Base-by-base conservation (phyloP, 2,888 invertebrate species). In the Cephalotes varians region DNA sequence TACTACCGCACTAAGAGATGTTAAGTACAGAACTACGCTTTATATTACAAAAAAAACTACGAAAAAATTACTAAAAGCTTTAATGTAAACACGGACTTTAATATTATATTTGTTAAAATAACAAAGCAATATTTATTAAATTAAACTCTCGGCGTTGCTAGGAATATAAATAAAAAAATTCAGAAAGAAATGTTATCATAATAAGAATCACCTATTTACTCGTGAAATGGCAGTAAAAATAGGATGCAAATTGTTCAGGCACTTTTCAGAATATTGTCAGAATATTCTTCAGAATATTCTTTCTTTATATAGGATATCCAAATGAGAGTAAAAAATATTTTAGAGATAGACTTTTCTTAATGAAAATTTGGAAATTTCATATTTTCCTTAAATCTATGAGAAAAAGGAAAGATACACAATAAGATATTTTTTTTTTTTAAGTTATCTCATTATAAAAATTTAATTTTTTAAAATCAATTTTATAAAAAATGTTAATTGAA, bases 131-230 rank as follows among this genome's bases (percentile, higher is more conserved):
- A 21, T 34, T 25, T 64, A 60, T 5, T 31, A 73, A 64, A 74
- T 3, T 0, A 31, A 73, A 73, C 15, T 21, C 34, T 49, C 7
- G 49, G 12, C 18, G 4, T 65, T 40, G 25, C 40, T 54, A 65
- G 37, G 28, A 65, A 76, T n/a, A 47, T 31, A 74, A 74, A 62
- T 37, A 74, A 51, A 65, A 76, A 25, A 25, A 76, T n/a, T 28
- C 31, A 44, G 15, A 25, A 18, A 37, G 28, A 73, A 60, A 67
- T 67, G 40, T 44, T 18, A 9, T 58, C 15, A 12, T 37, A 54
- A 15, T 51, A 34, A 5, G 1, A 69, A 69, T 49, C 3, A 34
- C 2, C 69, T 25, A 47, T 44, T 40, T 56, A 44, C 15, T 60
- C 9, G 7, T 31, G 25, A 73, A 47, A 60, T 21, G 62, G 73